Conservation (phyloP, 2,797 vertebrate genomes). For the Carduelis carduelis region DNA sequence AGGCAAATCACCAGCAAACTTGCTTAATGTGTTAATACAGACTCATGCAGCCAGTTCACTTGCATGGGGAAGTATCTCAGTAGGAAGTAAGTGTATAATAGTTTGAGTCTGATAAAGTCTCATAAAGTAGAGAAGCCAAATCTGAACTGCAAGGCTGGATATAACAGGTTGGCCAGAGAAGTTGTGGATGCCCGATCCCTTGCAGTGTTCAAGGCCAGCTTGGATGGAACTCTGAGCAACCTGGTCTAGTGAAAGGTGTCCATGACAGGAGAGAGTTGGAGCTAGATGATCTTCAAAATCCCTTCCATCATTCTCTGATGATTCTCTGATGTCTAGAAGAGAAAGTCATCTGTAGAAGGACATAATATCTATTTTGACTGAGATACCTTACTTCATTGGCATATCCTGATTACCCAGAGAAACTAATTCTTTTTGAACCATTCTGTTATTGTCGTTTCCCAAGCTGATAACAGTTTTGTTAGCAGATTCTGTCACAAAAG, state of each 20-base stretch:
- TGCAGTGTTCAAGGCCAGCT: neutral
- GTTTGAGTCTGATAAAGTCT: neutral
- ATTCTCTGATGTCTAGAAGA: neutral
- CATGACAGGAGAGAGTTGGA: neutral
- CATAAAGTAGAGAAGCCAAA: neutral
- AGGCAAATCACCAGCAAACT: neutral
- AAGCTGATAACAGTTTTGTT: neutral
- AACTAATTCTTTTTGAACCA: neutral
- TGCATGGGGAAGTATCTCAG: neutral
- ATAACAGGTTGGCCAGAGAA: neutral
- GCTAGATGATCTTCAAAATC: neutral
- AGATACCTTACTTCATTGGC: neutral
- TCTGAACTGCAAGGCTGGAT: neutral
- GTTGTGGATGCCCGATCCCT: neutral
- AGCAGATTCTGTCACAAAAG: neutral
- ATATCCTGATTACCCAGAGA: neutral
- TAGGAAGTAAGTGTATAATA: neutral
- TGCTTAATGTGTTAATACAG: neutral
- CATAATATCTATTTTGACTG: neutral
- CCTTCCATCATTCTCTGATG: neutral
- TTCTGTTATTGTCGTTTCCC: neutral
- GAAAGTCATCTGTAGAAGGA: neutral
- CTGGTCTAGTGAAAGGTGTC: neutral
- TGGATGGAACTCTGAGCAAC: neutral
- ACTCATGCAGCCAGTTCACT: accelerated